Conservation (phyloP, 2,888 invertebrate species). For the Brenthis ino region DNA sequence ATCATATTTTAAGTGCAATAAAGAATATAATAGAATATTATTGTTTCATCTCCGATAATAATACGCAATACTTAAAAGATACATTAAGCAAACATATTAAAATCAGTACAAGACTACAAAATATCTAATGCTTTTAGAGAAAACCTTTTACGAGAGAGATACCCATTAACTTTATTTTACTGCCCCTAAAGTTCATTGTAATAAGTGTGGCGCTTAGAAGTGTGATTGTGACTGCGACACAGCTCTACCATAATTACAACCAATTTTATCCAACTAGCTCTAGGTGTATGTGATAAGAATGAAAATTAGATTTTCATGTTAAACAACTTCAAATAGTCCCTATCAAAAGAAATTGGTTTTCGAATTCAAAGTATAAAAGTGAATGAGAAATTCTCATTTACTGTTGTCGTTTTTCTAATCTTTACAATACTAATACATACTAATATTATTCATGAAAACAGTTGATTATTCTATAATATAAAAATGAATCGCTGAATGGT, state of each 20-base stretch:
- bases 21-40: too few species aligned
- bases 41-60: too few species aligned
- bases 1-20: too few species aligned
- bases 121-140: conserved; percentile 18
- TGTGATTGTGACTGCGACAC: conserved; percentile 11
- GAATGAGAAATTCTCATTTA: not conserved
- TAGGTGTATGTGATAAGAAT: not conserved
- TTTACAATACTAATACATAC: too few species aligned
- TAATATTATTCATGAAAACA: too few species aligned
- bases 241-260: conserved; percentile 4
- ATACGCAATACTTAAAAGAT: not conserved
- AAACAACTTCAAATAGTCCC: not conserved
- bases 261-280: not conserved
- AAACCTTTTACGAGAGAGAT: conserved; percentile 20
- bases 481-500: too few species aligned
- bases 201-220: conserved; percentile 24
- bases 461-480: too few species aligned
- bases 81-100: not conserved
- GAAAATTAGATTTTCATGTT: not conserved
- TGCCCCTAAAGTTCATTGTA: conserved; percentile 24
- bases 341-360: not conserved
- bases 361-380: not conserved
- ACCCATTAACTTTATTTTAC: conserved; percentile 29
- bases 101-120: conserved; percentile 5
- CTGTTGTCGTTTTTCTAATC: not conserved